These are phyloP conservation scores for Ommatoiulus sabulosus DNA, from an alignment of 2,888 invertebrate genomes.

Conservation along the genomic window DNA sequence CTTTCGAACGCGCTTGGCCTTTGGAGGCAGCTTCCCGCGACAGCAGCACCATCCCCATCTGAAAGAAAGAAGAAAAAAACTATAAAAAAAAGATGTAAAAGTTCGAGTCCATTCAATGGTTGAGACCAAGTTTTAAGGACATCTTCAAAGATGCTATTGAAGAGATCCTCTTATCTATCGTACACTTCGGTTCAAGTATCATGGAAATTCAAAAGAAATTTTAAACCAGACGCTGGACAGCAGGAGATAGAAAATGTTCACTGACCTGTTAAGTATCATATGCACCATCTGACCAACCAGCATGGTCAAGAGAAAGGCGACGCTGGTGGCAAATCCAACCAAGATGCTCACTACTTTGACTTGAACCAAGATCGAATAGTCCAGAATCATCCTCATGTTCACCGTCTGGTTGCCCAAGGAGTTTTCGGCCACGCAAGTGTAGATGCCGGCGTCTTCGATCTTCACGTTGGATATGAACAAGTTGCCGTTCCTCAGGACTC, in stretches of 20 bases:
- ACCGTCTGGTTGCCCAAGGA: slow-evolving; percentile 82
- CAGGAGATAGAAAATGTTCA: not conserved
- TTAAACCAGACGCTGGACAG: no score
- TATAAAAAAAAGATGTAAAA: not conserved
- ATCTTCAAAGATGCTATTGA: no score
- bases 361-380: slow-evolving; percentile 85
- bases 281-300: slow-evolving; percentile 82
- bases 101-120: not conserved
- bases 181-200: no score
- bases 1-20: slow-evolving; percentile 84
- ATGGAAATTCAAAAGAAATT: no score
- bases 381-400: slow-evolving; percentile 82
- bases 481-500: slow-evolving; percentile 81
- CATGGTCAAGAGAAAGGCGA: slow-evolving; percentile 82
- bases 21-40: slow-evolving; percentile 75
- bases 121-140: not conserved
- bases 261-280: slow-evolving; percentile 62
- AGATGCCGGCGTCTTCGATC: slow-evolving; percentile 81
- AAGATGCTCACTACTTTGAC: slow-evolving; percentile 86
- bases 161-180: no score
- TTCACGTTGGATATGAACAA: slow-evolving; percentile 77
- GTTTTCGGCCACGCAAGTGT: slow-evolving; percentile 88
- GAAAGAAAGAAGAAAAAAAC: not conserved
- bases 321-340: slow-evolving; percentile 84
- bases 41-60: slow-evolving; percentile 71